A percentile compares a stretch with the other conserved stretches of the same genome.
Evolutionary conservation across 2,113 vertebrate genomes (phyloP).

Genomic region (Pterocles orientalis): DNA sequence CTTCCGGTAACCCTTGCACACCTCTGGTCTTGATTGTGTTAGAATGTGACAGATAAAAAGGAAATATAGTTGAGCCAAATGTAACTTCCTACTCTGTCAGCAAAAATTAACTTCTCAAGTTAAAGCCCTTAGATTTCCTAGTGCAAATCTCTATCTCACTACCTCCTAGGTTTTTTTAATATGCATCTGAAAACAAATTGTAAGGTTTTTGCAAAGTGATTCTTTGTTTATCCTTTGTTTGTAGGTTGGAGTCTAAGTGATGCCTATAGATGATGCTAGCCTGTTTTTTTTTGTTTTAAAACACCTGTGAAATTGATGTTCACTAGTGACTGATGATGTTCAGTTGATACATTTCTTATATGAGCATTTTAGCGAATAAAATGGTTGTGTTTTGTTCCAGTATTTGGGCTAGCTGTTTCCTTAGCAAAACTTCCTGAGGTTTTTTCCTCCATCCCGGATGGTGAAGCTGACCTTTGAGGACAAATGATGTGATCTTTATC

Average conservation of each 20-base stretch:
- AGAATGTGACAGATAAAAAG: background rate
- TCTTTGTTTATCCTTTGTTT: background rate
- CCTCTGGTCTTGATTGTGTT: background rate
- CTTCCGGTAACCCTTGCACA: background rate
- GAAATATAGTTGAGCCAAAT: background rate
- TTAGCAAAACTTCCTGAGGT: background rate
- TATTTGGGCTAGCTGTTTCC: background rate
- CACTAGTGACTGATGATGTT: background rate
- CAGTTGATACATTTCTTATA: background rate
- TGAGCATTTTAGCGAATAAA: background rate
- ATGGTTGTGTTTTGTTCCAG: background rate
- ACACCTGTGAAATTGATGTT: background rate
- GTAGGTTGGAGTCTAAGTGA: background rate
- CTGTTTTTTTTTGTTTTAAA: background rate
- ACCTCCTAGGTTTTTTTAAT: background rate
- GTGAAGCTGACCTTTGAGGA: background rate
- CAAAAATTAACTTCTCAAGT: background rate
- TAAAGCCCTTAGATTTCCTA: background rate
- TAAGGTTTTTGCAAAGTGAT: background rate
- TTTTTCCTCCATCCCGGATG: background rate
- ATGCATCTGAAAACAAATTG: background rate
- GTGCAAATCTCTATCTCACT: background rate
- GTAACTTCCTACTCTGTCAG: background rate
- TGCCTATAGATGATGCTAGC: background rate
- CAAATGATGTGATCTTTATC: background rate